Base-by-base conservation (phyloP, 2,888 invertebrate species). In the Oasisia sp. region DNA sequence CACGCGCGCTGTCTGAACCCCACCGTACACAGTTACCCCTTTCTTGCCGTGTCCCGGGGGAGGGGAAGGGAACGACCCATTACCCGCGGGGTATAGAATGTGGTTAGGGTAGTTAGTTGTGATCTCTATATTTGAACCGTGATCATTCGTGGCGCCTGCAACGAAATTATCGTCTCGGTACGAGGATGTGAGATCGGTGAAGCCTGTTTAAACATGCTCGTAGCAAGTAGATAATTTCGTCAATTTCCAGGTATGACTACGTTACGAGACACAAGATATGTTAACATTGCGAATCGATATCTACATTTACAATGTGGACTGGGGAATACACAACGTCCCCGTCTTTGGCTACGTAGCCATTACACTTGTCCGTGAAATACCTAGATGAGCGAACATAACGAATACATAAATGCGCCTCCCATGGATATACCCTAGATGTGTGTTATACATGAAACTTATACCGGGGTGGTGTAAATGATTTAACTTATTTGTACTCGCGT, bases 91-190 rank as follows among this genome's bases (percentile, higher is more conserved):
- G 27, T 7, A n/a, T 27, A 14, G 74, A 74, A 74, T 7, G 74
- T 74, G 74, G 74, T 74, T 74, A 74, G n/a, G n/a, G 74, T 74
- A 74, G 74, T 74, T 74, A 74, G 74, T 74, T 74, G 74, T 27
- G 74, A 74, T 74, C 19, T 74, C 27, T 74, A n/a, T 74, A 74
- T n/a, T 74, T 74, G 74, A 74, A 19, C 38, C 7, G 74, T 27
- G 74, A 74, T 74, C 74, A 74, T 27, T 74, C 27, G 3, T 74
- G 74, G 74, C 74, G 74, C 74, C 74, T 74, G 74, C 5, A 74
- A 74, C 27, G 19, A 27, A 74, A 74, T 74, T 74, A 74, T 74
- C 27, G 74, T 74, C 27, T 74, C 19, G 74, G 27, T 27, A 74
- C 4, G 74, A 74, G 19, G 4, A 74, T 5, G 74, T 7, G n/a